These are phyloP conservation scores for Lagorchestes hirsutus DNA, from an alignment of 2,797 vertebrate genomes.

Conservation along the genomic window DNA sequence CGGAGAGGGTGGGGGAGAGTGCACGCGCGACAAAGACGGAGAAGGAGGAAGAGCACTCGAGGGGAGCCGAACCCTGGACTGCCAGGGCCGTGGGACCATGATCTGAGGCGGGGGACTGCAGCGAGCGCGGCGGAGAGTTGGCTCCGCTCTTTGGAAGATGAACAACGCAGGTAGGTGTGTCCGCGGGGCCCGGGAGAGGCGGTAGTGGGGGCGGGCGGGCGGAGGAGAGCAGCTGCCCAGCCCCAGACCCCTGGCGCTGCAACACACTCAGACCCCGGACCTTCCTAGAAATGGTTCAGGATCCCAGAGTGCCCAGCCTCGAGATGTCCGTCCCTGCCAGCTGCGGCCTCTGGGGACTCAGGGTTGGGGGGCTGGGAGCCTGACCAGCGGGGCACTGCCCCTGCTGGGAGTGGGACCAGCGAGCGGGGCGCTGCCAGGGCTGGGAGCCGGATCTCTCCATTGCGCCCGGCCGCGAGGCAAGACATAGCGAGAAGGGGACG, in stretches of 20 bases:
- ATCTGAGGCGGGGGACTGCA: constrained; percentile 64
- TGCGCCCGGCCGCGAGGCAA: background rate
- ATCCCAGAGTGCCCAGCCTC: background rate
- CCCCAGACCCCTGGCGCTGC: background rate
- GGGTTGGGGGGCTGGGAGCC: background rate
- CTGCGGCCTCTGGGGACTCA: background rate
- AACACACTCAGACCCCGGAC: background rate
- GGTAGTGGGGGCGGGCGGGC: background rate
- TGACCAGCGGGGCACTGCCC: background rate
- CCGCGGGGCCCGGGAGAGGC: background rate
- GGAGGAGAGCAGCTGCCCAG: background rate
- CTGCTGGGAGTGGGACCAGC: background rate
- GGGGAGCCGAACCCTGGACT: constrained; percentile 55
- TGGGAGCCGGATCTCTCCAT: background rate
- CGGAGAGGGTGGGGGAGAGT: constrained; percentile 35
- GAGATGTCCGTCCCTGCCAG: background rate
- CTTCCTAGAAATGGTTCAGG: background rate
- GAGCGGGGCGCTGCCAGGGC: constrained; percentile 5
- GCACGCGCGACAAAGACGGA: constrained; percentile 43
- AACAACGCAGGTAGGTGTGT: constrained; percentile 84
- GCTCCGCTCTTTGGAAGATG: constrained; percentile 82
- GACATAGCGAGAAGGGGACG: background rate
- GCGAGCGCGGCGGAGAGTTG: constrained; percentile 62
- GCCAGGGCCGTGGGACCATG: constrained; percentile 67
- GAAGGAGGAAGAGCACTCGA: constrained; percentile 71